Conservation (phyloP, 2,797 vertebrate species). For the Tangara arthus region DNA sequence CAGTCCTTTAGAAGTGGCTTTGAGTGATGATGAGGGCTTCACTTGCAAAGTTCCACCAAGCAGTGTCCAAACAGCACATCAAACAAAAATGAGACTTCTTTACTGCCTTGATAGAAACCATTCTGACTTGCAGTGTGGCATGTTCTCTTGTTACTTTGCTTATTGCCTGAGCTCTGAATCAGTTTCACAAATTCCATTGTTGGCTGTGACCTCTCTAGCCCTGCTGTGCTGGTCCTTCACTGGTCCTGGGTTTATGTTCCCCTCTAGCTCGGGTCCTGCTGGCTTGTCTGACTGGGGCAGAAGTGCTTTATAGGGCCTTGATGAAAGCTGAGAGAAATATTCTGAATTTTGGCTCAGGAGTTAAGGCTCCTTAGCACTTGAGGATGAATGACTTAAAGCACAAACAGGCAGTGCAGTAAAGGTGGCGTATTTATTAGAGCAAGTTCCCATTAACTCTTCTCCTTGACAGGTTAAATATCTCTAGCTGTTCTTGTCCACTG, state of each 20-base stretch:
- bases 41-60: neutral
- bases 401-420: neutral
- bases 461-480: neutral
- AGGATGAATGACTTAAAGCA: neutral
- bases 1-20: neutral
- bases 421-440: neutral
- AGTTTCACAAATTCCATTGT: neutral
- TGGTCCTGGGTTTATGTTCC: neutral
- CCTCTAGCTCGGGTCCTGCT: neutral
- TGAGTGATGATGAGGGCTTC: neutral
- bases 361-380: neutral
- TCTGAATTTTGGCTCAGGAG: neutral
- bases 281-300: neutral
- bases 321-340: neutral
- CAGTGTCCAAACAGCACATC: fast-evolving
- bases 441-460: neutral
- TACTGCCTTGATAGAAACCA: neutral
- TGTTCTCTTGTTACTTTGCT: neutral
- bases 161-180: neutral
- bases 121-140: neutral
- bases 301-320: neutral
- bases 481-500: neutral
- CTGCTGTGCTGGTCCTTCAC: neutral
- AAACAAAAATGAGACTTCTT: neutral
- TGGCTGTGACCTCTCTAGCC: neutral